Evolutionary conservation across 2,113 vertebrate species (phyloP).

Genomic region (Siniperca chuatsi): DNA sequence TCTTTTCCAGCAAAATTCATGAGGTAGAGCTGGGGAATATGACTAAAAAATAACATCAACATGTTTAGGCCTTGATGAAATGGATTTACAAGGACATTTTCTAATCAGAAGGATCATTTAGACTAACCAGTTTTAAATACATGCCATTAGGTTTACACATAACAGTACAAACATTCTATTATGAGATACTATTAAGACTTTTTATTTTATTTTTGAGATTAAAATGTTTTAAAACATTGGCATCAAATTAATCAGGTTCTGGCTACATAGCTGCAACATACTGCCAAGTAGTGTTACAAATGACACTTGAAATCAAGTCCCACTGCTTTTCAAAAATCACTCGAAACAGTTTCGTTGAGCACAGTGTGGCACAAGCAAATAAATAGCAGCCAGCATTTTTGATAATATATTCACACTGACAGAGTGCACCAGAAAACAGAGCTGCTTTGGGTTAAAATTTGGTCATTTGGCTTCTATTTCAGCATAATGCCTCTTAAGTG

Average conservation of each 20-base stretch:
- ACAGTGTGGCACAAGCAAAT: constrained; percentile 4
- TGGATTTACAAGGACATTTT: constrained; percentile 6
- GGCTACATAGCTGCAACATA: background rate
- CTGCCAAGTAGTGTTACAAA: constrained; percentile 33
- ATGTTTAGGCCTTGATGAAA: background rate
- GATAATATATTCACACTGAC: constrained; percentile 8
- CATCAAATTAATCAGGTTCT: constrained; percentile 10
- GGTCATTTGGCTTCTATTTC: constrained; percentile 5
- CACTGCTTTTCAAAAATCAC: background rate
- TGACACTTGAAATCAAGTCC: constrained; percentile 8
- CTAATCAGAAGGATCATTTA: background rate
- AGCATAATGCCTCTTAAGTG: background rate
- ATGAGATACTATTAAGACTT: background rate
- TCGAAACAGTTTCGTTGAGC: background rate
- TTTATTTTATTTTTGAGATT: background rate
- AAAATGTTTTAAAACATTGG: background rate
- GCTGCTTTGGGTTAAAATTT: constrained; percentile 8
- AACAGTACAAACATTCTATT: background rate
- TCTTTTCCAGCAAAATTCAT: background rate
- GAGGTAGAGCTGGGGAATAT: background rate
- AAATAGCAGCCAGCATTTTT: constrained; percentile 5
- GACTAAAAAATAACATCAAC: background rate
- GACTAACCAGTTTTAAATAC: background rate
- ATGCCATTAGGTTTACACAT: background rate
- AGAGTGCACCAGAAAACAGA: background rate